Percentiles rank a stretch among this genome's conserved stretches.
Conservation (phyloP, 2,113 vertebrate genomes). For the Bos javanicus region DNA sequence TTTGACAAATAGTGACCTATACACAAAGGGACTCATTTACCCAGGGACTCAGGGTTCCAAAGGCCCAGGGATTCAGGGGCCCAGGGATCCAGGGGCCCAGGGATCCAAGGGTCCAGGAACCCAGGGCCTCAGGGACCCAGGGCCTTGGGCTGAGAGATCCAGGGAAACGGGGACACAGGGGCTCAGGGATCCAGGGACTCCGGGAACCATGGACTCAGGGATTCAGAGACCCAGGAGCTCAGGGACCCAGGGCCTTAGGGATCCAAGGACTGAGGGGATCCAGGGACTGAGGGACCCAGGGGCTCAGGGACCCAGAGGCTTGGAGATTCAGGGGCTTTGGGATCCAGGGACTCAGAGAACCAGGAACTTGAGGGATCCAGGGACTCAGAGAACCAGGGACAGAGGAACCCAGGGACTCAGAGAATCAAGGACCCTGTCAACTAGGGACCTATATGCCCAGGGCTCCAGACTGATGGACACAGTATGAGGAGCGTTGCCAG, state of each 20-base stretch:
- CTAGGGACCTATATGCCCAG: neutral
- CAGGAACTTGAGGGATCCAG: neutral
- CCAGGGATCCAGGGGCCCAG: neutral
- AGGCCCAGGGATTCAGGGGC: neutral
- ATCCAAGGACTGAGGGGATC: neutral
- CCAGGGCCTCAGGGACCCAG: neutral
- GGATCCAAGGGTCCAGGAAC: neutral
- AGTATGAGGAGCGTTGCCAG: neutral
- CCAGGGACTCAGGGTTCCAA: accelerated
- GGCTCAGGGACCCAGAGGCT: neutral
- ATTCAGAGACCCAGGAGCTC: neutral
- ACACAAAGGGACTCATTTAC: neutral
- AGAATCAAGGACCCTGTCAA: neutral
- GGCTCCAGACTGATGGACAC: neutral
- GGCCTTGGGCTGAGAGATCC: neutral
- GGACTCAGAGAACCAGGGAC: accelerated
- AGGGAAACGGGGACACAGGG: neutral
- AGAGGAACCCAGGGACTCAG: accelerated
- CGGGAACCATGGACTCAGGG: accelerated
- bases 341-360: neutral
- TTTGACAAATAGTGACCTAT: neutral
- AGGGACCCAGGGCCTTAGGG: neutral
- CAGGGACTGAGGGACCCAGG: neutral
- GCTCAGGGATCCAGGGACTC: neutral
- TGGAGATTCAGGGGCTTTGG: neutral